Evolutionary conservation across 2,797 vertebrate species (phyloP), one percentile per base, ranked within the genome.

Genomic region (Gambelia wislizenii): DNA sequence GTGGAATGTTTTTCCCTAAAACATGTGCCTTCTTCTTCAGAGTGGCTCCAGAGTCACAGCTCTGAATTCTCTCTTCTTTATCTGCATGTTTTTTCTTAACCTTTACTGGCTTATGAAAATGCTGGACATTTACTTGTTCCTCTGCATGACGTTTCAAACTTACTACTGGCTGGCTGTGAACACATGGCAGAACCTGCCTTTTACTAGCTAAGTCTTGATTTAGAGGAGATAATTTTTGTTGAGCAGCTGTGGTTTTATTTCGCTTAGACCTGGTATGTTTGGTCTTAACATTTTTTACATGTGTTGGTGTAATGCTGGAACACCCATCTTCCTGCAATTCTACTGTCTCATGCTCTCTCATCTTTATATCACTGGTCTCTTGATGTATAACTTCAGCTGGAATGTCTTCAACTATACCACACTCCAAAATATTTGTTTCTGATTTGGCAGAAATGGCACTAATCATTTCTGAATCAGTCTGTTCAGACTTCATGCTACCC

Each of bases 1-100:
- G 97, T 96, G 93, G 92, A 90, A 87, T 96, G 97, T 87, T 97
- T 94, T 94, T 97, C 72, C 91, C 90, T 69, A 92, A 1, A 72
- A 91, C 67, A 91, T 92, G 95, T 27, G 47, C 74, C 77, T 95
- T 95, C 92, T 97, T 98, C 90, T 97, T 97, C n/a, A 94, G 9
- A 6, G 93, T 91, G 42, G 83, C 18, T 14, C 91, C 96, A 91
- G 94, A 91, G 92, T 92, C 74, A 30, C 83, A 91, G 91, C 89
- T 95, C 88, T 94, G 96, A 86, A 85, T 79, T 91, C 96, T 97
- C 69, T 89, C 88, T 92, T 93, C 78, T 54, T 96, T 95, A 82
- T 96, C 94, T 85, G 87, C 30, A 90, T 98, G 90, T 90, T 97
- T 96, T 96, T 98, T 99, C 77, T 97, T 98, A 83, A 98, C 96